phyloP scores from a whole-genome alignment of 2,797 vertebrate species.

The Phrynocephalus guinanensis region DNA sequence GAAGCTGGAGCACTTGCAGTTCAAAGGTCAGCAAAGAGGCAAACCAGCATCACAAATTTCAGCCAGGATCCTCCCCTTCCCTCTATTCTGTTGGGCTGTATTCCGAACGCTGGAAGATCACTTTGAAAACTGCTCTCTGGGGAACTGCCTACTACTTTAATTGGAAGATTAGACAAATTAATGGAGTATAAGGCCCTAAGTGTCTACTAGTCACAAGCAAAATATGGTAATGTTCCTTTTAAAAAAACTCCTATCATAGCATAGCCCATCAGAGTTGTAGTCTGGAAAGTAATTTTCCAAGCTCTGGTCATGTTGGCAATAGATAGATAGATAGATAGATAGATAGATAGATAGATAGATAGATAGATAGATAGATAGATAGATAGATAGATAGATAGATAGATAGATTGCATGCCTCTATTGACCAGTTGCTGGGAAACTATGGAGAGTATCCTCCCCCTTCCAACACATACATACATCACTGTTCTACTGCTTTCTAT shows the following conservation, averaged over 20 bases:
- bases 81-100: accelerated
- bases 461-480: too few species aligned
- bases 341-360: too few species aligned
- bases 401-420: not conserved
- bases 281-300: too few species aligned
- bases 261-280: too few species aligned
- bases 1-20: constrained; percentile 53
- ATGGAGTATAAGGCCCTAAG: not conserved
- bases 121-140: not conserved
- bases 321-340: too few species aligned
- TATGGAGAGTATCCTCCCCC: not conserved
- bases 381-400: too few species aligned
- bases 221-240: too few species aligned
- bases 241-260: too few species aligned
- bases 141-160: not conserved
- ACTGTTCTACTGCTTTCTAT: not conserved
- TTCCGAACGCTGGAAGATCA: not conserved
- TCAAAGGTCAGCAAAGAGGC: constrained; percentile 13
- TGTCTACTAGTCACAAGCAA: not conserved
- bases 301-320: too few species aligned
- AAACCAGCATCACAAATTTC: accelerated
- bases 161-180: not conserved
- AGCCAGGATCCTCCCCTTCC: not conserved
- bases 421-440: not conserved
- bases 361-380: not conserved